Percentiles rank a stretch among this genome's conserved stretches.
phyloP scores from a whole-genome alignment of 2,888 invertebrate species.

The Lymantria dispar region DNA sequence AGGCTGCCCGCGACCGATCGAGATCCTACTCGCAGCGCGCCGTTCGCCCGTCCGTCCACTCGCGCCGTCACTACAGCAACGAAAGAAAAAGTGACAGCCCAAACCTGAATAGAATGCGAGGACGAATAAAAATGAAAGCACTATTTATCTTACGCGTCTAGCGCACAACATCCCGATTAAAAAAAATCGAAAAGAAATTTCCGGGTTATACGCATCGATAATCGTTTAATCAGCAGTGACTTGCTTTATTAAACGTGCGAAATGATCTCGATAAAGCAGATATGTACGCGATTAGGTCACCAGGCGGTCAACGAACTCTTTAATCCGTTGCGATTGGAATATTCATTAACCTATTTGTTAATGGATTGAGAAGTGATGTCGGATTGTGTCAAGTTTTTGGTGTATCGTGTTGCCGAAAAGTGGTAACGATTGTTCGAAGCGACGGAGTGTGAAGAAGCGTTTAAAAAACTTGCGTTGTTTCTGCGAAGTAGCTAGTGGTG shows the following conservation, averaged over 20 bases:
- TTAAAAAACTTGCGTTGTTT: constrained; percentile 48
- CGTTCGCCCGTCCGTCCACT: constrained; percentile 9
- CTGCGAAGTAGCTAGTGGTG: constrained; percentile 42
- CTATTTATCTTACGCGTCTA: constrained; percentile 44
- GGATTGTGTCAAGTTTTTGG: constrained; percentile 33
- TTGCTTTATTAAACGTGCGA: constrained; percentile 50
- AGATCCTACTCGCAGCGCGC: constrained; percentile 49
- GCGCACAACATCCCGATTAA: constrained; percentile 30
- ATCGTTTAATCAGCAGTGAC: constrained; percentile 47
- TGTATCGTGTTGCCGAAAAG: constrained; percentile 30
- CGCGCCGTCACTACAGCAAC: constrained; percentile 47
- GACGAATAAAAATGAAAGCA: constrained; percentile 81
- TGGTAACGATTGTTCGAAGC: constrained; percentile 45
- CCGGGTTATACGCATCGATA: constrained; percentile 19
- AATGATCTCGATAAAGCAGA: constrained; percentile 47
- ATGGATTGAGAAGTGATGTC: constrained; percentile 22
- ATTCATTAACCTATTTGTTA: constrained; percentile 42
- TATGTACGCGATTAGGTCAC: constrained; percentile 57
- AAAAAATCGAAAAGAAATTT: constrained; percentile 14
- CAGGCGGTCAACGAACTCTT: constrained; percentile 49
- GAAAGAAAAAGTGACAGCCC: constrained; percentile 81
- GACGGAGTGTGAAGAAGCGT: constrained; percentile 47
- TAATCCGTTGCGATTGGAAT: constrained; percentile 39
- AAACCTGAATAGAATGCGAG: constrained; percentile 78
- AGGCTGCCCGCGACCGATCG: constrained; percentile 65